phyloP scores from a whole-genome alignment of 2,113 vertebrate species.

The Hyla sarda region DNA sequence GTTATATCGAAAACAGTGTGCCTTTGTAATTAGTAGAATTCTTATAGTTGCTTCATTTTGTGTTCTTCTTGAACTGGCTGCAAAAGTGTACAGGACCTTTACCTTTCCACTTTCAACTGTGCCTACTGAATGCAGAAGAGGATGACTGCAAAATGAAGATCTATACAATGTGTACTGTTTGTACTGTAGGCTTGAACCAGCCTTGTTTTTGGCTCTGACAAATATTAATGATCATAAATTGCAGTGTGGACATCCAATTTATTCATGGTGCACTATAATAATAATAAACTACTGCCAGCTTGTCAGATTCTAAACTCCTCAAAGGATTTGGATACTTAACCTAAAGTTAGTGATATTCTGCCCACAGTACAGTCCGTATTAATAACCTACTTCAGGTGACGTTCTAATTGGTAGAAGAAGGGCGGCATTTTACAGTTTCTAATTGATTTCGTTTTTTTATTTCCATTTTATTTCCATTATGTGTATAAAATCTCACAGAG shows the following conservation, averaged over 20 bases:
- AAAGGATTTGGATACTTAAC: neutral
- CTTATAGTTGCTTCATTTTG: no score
- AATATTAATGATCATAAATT: neutral
- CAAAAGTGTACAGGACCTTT: no score
- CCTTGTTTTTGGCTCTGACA: no score
- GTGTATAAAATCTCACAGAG: neutral
- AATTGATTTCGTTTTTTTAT: neutral
- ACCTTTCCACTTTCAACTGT: no score
- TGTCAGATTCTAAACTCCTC: neutral
- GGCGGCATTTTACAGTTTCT: neutral
- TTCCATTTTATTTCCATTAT: neutral
- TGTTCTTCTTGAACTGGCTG: neutral
- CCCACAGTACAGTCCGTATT: neutral
- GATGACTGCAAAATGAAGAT: neutral
- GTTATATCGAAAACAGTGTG: no score
- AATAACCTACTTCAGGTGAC: neutral
- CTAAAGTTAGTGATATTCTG: neutral
- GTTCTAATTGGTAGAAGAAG: neutral
- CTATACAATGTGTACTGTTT: no score
- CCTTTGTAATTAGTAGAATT: no score
- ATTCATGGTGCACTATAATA: neutral
- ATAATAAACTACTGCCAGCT: neutral
- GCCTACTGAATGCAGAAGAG: neutral
- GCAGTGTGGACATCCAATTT: neutral
- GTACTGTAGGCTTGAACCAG: no score